Base-by-base conservation (phyloP, 2,888 invertebrate genomes). In the Heliconius sara region DNA sequence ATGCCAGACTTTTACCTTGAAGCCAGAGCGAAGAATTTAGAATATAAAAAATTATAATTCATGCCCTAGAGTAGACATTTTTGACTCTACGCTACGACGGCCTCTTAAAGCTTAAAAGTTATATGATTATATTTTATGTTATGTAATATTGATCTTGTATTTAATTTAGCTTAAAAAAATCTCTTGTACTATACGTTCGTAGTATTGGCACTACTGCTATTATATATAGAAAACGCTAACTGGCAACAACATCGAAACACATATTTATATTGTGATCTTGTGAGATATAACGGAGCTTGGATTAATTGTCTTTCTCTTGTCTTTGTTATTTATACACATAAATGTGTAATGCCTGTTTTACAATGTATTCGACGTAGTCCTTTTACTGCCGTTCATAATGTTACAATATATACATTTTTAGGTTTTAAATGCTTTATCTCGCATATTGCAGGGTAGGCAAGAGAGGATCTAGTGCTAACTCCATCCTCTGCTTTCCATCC, bases 201-300 rank as follows among this genome's bases (percentile, higher is more conserved):
- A 30, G 30, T 30, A 3, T 67, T 65, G 72, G 73, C 72, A 76
- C 30, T 79, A 76, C 72, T 76, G 52, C 27, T 43, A 77, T 74
- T 71, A 47, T 66, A 67, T n/a, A n/a, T n/a, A n/a, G 66, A 66
- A 52, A 22, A 72, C 27, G 7, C 30, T 25, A 75, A 67, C 72
- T 80, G 80, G 75, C 80, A 78, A 60, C 30, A 47, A 67, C n/a
- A n/a, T 78, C 78, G 76, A 80, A 66, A 75, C 75, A 78, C 47
- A 34, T 34, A 34, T 34, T 76, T 80, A 47, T 66, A 34, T 76
- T 75, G 75, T 80, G 78, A 75, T 67, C 78, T 76, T 78, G 70
- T 70, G 75, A 80, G 60, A 63, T 66, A 80, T 75, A 63, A 16
- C 66, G 71, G 66, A 34, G 65, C 34, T 34, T 34, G 5, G 9